Evolutionary conservation across 2,888 invertebrate genomes (phyloP), one percentile per base, ranked within the genome.

Genomic region (Stenotaenia linearis): DNA sequence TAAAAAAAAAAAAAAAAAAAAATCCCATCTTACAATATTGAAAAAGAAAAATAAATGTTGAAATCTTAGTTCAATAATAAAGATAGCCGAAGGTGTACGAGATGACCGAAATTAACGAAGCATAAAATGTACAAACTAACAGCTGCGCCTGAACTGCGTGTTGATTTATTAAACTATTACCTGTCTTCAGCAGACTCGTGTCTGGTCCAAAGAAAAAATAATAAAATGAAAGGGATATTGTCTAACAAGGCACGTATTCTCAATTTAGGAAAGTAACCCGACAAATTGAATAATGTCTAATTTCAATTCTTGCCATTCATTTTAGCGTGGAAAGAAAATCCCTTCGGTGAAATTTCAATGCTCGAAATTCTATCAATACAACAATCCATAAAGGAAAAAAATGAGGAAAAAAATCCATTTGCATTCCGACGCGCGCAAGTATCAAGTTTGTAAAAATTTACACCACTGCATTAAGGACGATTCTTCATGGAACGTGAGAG

Each of bases 91-190:
- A 23, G n/a, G 69, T 69, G 25, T 28, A 28, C 1, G n/a, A 23
- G 15, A 69, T n/a, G 69, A 69, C 25, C n/a, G 28, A 69, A 69
- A 69, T 69, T 69, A 69, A 69, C 25, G 69, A 69, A 69, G 25
- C 69, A 69, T 28, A 69, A 69, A 69, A 69, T 10, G 69, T 69
- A 69, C 25, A 69, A 69, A 23, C 69, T 28, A 69, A 69, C 69
- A 69, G 69, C 69, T 69, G 69, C 28, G 69, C 25, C 25, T 28
- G 69, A 69, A 69, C 23, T 69, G 28, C 28, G 50, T 69, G 10
- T 69, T 69, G 69, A 69, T 69, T 69, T 69, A 69, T 69, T 69
- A 69, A 69, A 69, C 69, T 69, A 69, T 69, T 69, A 69, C 69
- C 69, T 69, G 69, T 69, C 69, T 10, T 28, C n/a, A 12, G 10